Evolutionary conservation across 2,113 vertebrate species (phyloP).

Genomic region (Charadrius vociferus): DNA sequence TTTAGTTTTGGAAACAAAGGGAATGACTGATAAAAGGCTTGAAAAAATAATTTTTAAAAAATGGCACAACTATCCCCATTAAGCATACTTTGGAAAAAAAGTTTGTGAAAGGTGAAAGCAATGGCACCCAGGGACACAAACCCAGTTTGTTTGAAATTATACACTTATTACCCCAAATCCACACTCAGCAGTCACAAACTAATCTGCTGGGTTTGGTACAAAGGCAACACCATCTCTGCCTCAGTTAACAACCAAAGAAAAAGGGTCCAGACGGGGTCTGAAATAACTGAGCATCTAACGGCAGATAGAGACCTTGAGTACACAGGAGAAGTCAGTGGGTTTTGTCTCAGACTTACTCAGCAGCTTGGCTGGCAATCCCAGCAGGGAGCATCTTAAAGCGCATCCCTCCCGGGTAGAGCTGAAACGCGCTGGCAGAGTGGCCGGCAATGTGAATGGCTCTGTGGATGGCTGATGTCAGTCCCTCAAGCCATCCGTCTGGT

Average conservation of each 20-base stretch:
- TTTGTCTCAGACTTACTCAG: background rate
- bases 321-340: background rate
- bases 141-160: background rate
- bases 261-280: background rate
- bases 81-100: background rate
- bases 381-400: background rate
- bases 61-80: background rate
- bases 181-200: background rate
- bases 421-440: background rate
- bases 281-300: background rate
- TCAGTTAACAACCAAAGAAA: background rate
- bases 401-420: background rate
- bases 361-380: background rate
- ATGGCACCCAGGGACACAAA: background rate
- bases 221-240: background rate
- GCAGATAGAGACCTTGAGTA: background rate
- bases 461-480: background rate
- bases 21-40: background rate
- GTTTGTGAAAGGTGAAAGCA: background rate
- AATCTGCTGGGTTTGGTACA: background rate
- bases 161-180: background rate
- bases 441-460: rapidly evolving
- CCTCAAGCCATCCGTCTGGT: background rate
- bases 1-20: constrained; percentile 15
- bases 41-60: background rate